Base-by-base conservation (phyloP, 2,113 vertebrate species). In the Sinocyclocheilus anshuiensis region DNA sequence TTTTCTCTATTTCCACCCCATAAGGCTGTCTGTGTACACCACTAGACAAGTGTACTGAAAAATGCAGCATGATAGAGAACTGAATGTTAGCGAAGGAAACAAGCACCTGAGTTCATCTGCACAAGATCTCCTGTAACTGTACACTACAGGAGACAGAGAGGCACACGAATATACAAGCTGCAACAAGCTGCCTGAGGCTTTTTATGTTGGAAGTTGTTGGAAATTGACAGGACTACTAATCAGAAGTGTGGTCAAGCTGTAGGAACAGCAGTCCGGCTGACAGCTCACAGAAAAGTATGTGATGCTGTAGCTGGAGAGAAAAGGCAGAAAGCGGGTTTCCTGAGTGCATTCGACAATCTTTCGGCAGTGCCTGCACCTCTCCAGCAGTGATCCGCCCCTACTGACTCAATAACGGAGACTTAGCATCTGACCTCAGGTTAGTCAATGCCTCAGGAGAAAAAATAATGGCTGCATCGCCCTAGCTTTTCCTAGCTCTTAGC, bases 381-480 rank as follows among this genome's bases (percentile, higher is more conserved):
- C 76, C 81, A 67, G 36, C n/a, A 86, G 85, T 39, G 72, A 84
- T 82, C 85, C 65, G 12, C 57, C 39, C 78, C 77, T 83, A 80
- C 87, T 75, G 79, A 87, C 85, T 88, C 85, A 88, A 88, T 86
- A 83, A 81, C 61, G 78, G 84, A 83, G 72, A 85, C 88, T 90
- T 90, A 88, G 89, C 81, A 72, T 79, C 84, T 84, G 86, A 89
- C 86, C 86, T 33, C 65, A 74, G 83, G 71, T 89, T 81, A 87
- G 77, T 81, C 48, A 42, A 42, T 79, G 53, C 74, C 50, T 69
- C 61, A 36, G n/a, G 18, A 75, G 33, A 13, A 63, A 85, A 59
- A 72, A 76, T 33, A 74, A 59, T 6, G 2, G 61, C 11, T 82
- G 33, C 20, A 12, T n/a, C 29, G 26, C 83, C 11, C 61, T 59